Evolutionary conservation across 37 sponge, comb jelly and placozoan genomes (phyloP).

Genomic region (Chondrilla cf. caribensis): DNA sequence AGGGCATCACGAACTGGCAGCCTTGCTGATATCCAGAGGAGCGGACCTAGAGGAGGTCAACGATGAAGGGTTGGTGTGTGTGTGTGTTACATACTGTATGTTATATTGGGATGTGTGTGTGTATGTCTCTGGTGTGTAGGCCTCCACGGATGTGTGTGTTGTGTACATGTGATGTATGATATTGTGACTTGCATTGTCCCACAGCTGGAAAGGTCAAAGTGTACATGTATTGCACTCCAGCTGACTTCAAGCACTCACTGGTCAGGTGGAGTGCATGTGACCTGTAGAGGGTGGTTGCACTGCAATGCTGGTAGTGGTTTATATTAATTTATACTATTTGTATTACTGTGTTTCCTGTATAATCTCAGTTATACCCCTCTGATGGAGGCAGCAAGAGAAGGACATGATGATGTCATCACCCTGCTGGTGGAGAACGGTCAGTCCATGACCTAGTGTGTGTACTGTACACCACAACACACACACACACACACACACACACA

Average conservation of each 20-base stretch:
- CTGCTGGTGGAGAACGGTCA: conserved; percentile 72
- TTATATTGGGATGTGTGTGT: not conserved
- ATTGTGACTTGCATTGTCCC: too few relatives aligned
- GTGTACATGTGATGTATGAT: not conserved
- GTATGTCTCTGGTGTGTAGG: not conserved
- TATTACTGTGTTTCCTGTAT: too few relatives aligned
- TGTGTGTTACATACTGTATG: not conserved
- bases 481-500: not conserved
- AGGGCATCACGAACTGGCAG: conserved; percentile 78
- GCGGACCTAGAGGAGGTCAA: conserved; percentile 85
- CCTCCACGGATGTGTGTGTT: not conserved
- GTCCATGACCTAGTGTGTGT: not conserved
- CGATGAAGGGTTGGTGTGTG: conserved; percentile 80
- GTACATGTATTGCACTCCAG: too few relatives aligned
- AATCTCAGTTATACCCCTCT: conserved; percentile 84
- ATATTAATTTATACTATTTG: too few relatives aligned
- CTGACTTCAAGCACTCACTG: too few relatives aligned
- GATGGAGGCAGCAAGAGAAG: conserved; percentile 88
- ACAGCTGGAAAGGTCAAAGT: too few relatives aligned
- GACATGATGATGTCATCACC: conserved; percentile 74
- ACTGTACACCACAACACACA: not conserved
- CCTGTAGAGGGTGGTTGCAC: too few relatives aligned
- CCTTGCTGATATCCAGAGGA: conserved; percentile 71
- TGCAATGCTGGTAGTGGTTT: too few relatives aligned
- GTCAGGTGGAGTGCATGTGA: too few relatives aligned